Base-by-base conservation (phyloP, 2,888 invertebrate species). In the Drosophila incognita region DNA sequence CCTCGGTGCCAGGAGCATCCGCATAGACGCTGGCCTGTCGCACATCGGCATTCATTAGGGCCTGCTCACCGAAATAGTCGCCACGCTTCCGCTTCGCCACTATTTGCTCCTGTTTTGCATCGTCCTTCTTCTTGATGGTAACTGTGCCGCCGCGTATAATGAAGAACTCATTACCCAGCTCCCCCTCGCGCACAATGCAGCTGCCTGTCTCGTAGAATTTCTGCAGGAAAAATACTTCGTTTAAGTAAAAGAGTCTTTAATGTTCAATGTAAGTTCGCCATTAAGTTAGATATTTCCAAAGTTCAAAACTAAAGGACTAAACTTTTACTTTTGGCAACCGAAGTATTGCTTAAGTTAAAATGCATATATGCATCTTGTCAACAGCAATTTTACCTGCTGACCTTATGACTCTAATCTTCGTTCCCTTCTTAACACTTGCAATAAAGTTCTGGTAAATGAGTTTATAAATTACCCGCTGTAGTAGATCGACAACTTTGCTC, bases 11-110 rank as follows among this genome's bases (percentile, higher is more conserved):
- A 29, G 98, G 95, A 60, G 96, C 95, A 89, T 97, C 95, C 0
- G 98, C 98, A 53, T 97, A 97, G 27, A 98, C 97, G 76, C 97
- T 98, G 10, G 99, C 99, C 58, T 98, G 96, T 38, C 99, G 94
- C 42, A 96, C 95, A 91, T 98, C 98, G 81, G 98, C 97, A 91
- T 96, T 96, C 58, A 97, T 93, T 38, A 98, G 94, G 0, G 98
- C 98, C 90, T 97, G 96, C 90, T 98, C 98, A 0, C 98, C 98
- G 92, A 98, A 98, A 92, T 96, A 98, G 73, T 97, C 95, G 0
- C 98, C 98, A 48, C 96, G 95, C 35, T 94, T 94, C 29, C 97
- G 94, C 13, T 94, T 94, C 11, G 96, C 96, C 29, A 98, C 95
- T 21, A 95, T 94, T 73, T 95, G 94, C 75, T 96, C 96, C 65